phyloP scores from a whole-genome alignment of 2,113 vertebrate genomes.

The Neofelis nebulosa region DNA sequence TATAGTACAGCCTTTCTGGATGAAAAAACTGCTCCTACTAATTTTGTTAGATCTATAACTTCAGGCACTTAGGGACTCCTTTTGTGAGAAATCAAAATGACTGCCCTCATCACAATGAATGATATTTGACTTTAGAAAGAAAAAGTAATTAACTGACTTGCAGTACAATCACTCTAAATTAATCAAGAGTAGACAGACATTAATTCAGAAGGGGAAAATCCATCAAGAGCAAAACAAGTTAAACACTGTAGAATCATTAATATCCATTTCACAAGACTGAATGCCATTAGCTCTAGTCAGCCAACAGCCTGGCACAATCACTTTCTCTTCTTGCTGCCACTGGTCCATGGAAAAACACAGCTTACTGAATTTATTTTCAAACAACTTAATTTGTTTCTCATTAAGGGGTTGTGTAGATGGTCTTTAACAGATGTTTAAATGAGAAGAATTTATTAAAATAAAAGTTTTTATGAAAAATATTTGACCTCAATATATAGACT shows the following conservation, averaged over 20 bases:
- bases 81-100: slow-evolving; percentile 64
- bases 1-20: neutral
- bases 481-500: neutral
- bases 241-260: slow-evolving; percentile 76
- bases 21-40: slow-evolving; percentile 18
- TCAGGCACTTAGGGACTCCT: slow-evolving; percentile 24
- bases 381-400: slow-evolving; percentile 65
- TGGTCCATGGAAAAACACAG: slow-evolving; percentile 54
- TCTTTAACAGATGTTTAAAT: neutral
- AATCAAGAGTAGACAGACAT: slow-evolving; percentile 80
- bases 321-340: neutral
- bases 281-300: slow-evolving; percentile 70
- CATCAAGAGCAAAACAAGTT: slow-evolving; percentile 75
- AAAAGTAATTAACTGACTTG: slow-evolving; percentile 79
- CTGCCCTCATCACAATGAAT: slow-evolving; percentile 57
- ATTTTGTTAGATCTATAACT: neutral
- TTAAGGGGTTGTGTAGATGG: neutral
- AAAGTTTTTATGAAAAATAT: neutral
- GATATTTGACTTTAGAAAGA: slow-evolving; percentile 72
- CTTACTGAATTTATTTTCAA: slow-evolving; percentile 31
- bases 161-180: slow-evolving; percentile 80
- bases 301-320: slow-evolving; percentile 23
- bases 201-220: slow-evolving; percentile 79
- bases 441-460: slow-evolving; percentile 12
- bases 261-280: slow-evolving; percentile 78